Evolutionary conservation across 2,113 vertebrate species (phyloP).

Genomic region (Aegithalos caudatus): DNA sequence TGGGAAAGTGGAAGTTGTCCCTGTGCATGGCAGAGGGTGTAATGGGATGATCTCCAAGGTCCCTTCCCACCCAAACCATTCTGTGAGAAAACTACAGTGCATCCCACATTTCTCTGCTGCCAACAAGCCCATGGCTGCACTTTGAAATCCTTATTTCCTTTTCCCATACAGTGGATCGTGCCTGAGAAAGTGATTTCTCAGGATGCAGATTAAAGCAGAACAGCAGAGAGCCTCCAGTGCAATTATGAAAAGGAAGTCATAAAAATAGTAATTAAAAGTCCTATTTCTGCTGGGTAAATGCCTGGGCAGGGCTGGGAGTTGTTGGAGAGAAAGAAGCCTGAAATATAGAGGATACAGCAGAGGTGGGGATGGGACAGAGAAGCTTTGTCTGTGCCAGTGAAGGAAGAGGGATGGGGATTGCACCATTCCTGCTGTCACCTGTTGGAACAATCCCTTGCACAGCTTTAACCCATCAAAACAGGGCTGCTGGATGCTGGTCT

Average conservation of each 20-base stretch:
- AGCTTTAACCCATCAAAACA: neutral
- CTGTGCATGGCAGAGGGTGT: too few relatives aligned
- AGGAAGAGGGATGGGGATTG: neutral
- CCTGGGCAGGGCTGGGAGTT: neutral
- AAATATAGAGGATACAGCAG: neutral
- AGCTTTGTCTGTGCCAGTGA: neutral
- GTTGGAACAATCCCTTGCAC: neutral
- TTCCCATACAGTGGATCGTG: neutral
- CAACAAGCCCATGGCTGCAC: neutral
- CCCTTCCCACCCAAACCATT: neutral
- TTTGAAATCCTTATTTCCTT: neutral
- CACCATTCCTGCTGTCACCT: neutral
- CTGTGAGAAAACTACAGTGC: accelerated
- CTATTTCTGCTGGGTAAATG: constrained; percentile 37
- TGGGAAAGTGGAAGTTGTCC: accelerated
- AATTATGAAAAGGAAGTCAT: constrained; percentile 45
- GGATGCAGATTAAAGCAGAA: constrained; percentile 46
- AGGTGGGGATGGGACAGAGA: neutral
- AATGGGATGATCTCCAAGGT: accelerated
- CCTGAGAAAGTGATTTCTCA: constrained; percentile 28
- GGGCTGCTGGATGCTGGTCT: neutral
- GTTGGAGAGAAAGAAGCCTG: neutral
- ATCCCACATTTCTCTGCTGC: neutral
- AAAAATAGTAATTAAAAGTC: constrained; percentile 64
- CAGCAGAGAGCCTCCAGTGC: constrained; percentile 29